Percentiles rank a stretch among this genome's conserved stretches.
Evolutionary conservation across 2,113 vertebrate genomes (phyloP).

Genomic region (Phyllopteryx taeniolatus): DNA sequence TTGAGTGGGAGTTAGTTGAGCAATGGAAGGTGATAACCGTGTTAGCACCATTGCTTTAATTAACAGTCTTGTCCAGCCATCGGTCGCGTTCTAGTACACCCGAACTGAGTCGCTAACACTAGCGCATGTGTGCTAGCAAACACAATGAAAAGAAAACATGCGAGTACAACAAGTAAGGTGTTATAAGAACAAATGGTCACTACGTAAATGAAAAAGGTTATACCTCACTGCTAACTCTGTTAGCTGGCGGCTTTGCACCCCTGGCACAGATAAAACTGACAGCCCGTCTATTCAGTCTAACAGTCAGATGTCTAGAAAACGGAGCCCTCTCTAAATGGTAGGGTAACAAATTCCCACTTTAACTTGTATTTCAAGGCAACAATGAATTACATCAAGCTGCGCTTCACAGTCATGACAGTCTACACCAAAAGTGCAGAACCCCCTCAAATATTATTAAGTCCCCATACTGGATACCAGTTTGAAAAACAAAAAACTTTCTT

Average conservation of each 20-base stretch:
- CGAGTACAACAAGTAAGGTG: conserved; percentile 10
- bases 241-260: conserved; percentile 12
- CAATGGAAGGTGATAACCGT: conserved; percentile 5
- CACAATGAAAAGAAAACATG: conserved; percentile 10
- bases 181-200: conserved; percentile 8
- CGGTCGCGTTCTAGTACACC: conserved; percentile 18
- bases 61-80: conserved; percentile 46
- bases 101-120: background rate
- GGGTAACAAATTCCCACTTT: conserved; percentile 22
- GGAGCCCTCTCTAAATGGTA: conserved; percentile 31
- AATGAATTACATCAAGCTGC: conserved; percentile 27
- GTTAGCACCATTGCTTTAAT: conserved; percentile 20
- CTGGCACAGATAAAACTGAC: conserved; percentile 2
- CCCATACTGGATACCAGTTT: conserved; percentile 7
- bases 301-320: conserved; percentile 28
- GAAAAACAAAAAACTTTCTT: conserved; percentile 39
- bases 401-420: conserved; percentile 32
- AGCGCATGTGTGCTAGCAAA: conserved; percentile 12
- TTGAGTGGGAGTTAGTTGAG: conserved; percentile 19
- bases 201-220: background rate
- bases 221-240: conserved; percentile 1
- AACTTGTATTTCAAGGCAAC: conserved; percentile 43
- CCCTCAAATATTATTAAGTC: conserved; percentile 6
- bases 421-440: conserved; percentile 24
- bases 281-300: conserved; percentile 10